These are phyloP conservation scores for Chlorops oryzae DNA, from an alignment of 1,140 invertebrate genomes.

Conservation along the genomic window DNA sequence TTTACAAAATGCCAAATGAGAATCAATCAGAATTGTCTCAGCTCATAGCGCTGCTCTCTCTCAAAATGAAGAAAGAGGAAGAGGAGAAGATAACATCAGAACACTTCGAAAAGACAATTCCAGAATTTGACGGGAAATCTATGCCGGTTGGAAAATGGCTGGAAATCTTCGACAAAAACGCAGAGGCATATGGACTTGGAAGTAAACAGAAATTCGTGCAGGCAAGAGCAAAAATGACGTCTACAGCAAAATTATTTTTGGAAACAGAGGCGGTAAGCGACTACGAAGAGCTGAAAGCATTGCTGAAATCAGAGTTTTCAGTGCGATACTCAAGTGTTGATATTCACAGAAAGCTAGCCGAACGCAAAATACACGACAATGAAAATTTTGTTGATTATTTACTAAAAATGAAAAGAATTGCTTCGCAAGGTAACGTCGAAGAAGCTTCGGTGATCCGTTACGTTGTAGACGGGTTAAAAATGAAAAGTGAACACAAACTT, in stretches of 20 bases:
- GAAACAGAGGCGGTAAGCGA: background rate
- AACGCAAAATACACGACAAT: background rate
- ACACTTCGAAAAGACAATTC: too few relatives aligned
- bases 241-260: conserved; percentile 4
- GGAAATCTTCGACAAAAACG: background rate
- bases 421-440: too few relatives aligned
- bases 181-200: too few relatives aligned
- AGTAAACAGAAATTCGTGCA: conserved; percentile 4
- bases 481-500: too few relatives aligned
- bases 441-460: too few relatives aligned
- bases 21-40: too few relatives aligned
- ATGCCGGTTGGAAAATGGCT: background rate
- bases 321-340: background rate
- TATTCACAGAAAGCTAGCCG: background rate
- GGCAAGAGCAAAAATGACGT: background rate
- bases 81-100: too few relatives aligned
- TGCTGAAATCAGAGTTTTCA: background rate
- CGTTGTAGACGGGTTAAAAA: too few relatives aligned
- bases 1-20: too few relatives aligned
- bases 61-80: too few relatives aligned
- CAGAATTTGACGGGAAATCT: too few relatives aligned
- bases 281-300: background rate
- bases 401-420: background rate
- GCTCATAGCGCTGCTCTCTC: too few relatives aligned
- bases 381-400: conserved; percentile 1